Evolutionary conservation across 2,797 vertebrate genomes (phyloP).

Genomic region (Diceros bicornis): DNA sequence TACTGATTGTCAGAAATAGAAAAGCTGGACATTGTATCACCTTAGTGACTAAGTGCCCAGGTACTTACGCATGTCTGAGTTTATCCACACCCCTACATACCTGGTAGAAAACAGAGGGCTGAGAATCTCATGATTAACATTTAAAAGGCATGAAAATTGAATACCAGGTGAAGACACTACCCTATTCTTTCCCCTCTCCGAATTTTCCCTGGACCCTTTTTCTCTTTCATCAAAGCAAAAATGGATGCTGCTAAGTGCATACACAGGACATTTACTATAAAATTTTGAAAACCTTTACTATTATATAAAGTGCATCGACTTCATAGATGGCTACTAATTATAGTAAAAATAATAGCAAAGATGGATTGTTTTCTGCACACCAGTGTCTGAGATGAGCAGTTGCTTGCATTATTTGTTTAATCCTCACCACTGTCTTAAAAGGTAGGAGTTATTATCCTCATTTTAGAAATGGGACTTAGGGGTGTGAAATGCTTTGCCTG

Average conservation of each 20-base stretch:
- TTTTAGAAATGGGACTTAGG: slow-evolving; percentile 31
- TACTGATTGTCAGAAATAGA: neutral
- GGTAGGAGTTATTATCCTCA: neutral
- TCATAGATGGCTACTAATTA: neutral
- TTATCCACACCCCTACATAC: neutral
- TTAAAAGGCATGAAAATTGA: neutral
- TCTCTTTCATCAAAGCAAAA: neutral
- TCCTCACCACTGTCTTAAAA: neutral
- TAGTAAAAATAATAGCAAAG: neutral
- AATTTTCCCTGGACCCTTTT: neutral
- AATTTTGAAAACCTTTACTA: neutral
- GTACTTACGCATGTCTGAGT: neutral
- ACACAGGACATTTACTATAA: neutral
- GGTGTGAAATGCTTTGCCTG: neutral
- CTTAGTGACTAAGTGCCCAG: neutral
- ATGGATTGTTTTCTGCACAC: neutral
- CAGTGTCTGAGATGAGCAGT: neutral
- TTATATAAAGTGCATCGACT: neutral
- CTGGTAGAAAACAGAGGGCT: neutral
- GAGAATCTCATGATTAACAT: neutral
- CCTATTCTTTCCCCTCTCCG: neutral
- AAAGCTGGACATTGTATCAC: neutral
- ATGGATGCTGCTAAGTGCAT: neutral
- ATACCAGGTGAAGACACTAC: neutral
- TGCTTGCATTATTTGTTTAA: neutral